Evolutionary conservation across 2,113 vertebrate genomes (phyloP), one percentile per base, ranked within the genome.

Genomic region (Leucosticte australis): DNA sequence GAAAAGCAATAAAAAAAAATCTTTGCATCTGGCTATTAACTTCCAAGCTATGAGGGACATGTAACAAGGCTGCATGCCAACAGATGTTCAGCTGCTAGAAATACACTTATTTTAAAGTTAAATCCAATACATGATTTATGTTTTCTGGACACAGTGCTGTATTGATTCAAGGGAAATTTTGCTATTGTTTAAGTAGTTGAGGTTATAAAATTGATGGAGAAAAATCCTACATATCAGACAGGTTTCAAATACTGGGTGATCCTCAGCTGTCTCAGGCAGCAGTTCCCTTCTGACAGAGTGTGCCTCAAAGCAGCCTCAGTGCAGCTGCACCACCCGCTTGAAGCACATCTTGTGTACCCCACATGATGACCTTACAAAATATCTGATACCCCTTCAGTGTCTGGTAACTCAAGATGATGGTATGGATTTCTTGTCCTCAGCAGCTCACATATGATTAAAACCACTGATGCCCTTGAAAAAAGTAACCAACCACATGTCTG

Each of bases 351-450:
- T 39, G 13, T 24, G 4, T 30, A 78, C 8, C 10, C 2, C 13
- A 39, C 5, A 44, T 1, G 5, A 59, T 0, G 4, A 31, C 22
- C 17, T 53, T 9, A 56, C 9, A 23, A 23, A 81, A 70, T 50
- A 42, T 3, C 5, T 28, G 9, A 37, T n/a, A 47, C 1, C 2
- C 3, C 7, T 15, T 47, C 1, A 0, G 5, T 49, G 57, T 81
- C n/a, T 67, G 42, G 30, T 84, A 46, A 17, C 27, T 83, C 37
- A n/a, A 33, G 33, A 30, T 41, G 23, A 11, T 70, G 18, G 46
- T 75, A 35, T 1, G 0, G 53, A 39, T 73, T 55, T 90, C 47
- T 86, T 50, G 6, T 23, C 55, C 26, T 59, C 60, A 56, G 5
- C 8, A 49, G 13, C 24, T 79, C 39, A 82, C 13, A 3, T 44